Conservation (phyloP, 92 coral and sea anemone genomes). For the Actinernus sp. region DNA sequence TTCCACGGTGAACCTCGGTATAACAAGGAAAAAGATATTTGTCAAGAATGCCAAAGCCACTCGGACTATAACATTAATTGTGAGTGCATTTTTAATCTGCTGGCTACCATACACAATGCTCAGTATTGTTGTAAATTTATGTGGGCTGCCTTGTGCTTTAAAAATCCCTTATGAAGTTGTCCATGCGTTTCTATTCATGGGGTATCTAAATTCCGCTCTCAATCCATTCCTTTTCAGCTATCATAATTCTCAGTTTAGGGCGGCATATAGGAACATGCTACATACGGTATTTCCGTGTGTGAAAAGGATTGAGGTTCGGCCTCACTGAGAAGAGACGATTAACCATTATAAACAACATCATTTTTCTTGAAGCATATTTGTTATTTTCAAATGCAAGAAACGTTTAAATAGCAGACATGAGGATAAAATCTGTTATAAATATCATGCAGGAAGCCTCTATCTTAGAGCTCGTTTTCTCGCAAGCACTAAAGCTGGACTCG, state of each 20-base stretch:
- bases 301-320: background rate
- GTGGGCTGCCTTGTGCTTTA: background rate
- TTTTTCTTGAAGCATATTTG: too few species aligned
- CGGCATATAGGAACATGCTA: constrained; percentile 12
- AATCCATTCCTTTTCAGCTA: constrained; percentile 37
- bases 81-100: constrained; percentile 17
- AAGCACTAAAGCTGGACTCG: too few species aligned
- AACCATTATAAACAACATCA: too few species aligned
- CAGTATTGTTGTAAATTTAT: constrained; percentile 15
- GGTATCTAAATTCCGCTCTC: constrained; percentile 14
- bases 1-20: constrained; percentile 1
- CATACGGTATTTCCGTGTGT: constrained; percentile 24
- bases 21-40: constrained; percentile 10
- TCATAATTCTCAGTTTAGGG: constrained; percentile 29
- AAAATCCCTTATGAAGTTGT: background rate
- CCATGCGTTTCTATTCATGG: constrained; percentile 14
- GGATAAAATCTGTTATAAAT: too few species aligned
- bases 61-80: constrained; percentile 29
- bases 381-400: too few species aligned
- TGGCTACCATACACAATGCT: constrained; percentile 18
- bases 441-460: too few species aligned
- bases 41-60: constrained; percentile 36
- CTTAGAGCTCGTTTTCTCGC: too few species aligned
- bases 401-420: too few species aligned
- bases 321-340: too few species aligned